A percentile compares a stretch with the other conserved stretches of the same genome.
phyloP scores from a whole-genome alignment of 2,888 invertebrate genomes.

The Ormyrus thymus region DNA sequence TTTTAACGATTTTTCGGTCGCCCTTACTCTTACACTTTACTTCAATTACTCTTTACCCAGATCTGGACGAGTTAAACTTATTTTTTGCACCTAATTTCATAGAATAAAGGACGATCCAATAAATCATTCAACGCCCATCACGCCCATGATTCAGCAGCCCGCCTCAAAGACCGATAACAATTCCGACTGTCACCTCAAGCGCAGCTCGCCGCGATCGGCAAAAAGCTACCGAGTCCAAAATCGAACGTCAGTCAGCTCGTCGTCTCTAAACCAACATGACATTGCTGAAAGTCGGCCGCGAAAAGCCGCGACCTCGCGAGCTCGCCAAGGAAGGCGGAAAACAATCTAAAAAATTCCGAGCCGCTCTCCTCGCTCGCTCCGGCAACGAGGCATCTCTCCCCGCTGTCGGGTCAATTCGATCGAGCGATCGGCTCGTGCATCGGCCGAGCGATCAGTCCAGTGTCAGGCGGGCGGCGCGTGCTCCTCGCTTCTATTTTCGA shows the following conservation, averaged over 20 bases:
- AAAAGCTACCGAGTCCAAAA: no score
- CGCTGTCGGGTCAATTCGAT: neutral
- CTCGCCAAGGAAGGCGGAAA: neutral
- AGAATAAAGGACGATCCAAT: neutral
- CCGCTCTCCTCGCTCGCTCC: neutral
- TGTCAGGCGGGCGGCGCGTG: slow-evolving; percentile 29
- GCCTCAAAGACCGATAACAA: no score
- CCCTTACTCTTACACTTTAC: neutral
- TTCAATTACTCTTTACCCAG: neutral
- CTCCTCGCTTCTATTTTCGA: slow-evolving; percentile 29
- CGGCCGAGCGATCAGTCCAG: slow-evolving; percentile 27
- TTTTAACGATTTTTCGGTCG: slow-evolving; percentile 14
- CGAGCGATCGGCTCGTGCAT: neutral
- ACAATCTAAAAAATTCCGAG: neutral
- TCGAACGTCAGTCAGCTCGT: no score
- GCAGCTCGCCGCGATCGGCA: no score
- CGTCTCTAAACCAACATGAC: slow-evolving; percentile 32
- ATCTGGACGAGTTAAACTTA: no score
- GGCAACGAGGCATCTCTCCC: neutral
- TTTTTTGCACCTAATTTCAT: no score
- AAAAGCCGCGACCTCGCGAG: neutral
- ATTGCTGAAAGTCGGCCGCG: slow-evolving; percentile 21
- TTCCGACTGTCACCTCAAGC: no score
- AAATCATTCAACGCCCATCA: neutral
- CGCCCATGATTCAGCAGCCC: neutral